Evolutionary conservation across 2,888 invertebrate species (phyloP).

Genomic region (Amiota mariae): DNA sequence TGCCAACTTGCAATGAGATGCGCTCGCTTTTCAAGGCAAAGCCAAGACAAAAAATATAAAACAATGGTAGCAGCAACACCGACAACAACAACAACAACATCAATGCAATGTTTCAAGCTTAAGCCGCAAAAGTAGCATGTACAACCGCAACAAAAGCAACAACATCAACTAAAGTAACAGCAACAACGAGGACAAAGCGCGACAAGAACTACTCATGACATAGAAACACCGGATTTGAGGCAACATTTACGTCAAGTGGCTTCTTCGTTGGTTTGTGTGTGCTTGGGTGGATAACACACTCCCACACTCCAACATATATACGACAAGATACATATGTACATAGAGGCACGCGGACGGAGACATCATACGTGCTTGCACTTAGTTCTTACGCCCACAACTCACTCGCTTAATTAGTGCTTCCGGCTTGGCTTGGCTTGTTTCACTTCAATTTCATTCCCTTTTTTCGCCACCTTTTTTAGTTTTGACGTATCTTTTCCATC

Average conservation of each 20-base stretch:
- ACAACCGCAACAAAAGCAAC: conserved; percentile 32
- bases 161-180: conserved; percentile 36
- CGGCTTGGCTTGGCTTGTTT: conserved; percentile 47
- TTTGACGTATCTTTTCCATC: conserved; percentile 6
- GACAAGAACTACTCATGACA: conserved; percentile 31
- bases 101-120: conserved; percentile 62
- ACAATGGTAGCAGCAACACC: conserved; percentile 22
- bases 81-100: conserved; percentile 28
- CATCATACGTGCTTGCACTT: conserved; percentile 17
- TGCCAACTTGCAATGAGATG: conserved; percentile 65
- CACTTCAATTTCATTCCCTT: conserved; percentile 34
- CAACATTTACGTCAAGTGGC: conserved; percentile 60
- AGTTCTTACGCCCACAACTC: conserved; percentile 44
- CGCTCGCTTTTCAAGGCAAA: conserved; percentile 52
- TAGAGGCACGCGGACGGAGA: neutral
- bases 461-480: conserved; percentile 35
- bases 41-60: conserved; percentile 34
- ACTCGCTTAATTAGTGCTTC: conserved; percentile 60
- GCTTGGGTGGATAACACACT: neutral
- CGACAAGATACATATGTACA: conserved; percentile 1
- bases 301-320: neutral
- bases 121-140: conserved; percentile 47
- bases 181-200: conserved; percentile 30
- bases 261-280: conserved; percentile 7
- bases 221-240: conserved; percentile 56